Base-by-base conservation (phyloP, 2,888 invertebrate genomes). In the Plutella xylostella region DNA sequence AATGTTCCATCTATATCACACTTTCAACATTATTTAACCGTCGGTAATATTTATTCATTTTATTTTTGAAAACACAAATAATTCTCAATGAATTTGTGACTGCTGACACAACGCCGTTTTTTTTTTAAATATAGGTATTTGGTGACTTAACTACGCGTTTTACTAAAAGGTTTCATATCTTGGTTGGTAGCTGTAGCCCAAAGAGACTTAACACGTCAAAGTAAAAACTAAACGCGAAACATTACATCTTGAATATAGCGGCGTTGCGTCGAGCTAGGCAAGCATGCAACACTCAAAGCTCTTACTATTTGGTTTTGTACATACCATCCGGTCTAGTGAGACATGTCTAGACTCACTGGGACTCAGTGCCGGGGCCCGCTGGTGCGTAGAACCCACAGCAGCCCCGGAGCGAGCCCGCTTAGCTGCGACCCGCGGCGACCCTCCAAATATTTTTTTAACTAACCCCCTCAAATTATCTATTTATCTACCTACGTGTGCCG, bases 361-460 rank as follows among this genome's bases (percentile, higher is more conserved):
- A 50, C 52, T 55, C 50, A 47, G 48, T 53, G 48, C 48, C 48
- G 45, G 49, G 50, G 50, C 54, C 43, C 45, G 9, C 5, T 25
- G 5, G 25, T 9, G 9, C 25, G 5, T 25, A 7, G 9, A 25
- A 25, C 5, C 25, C 46, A 51, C 51, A 48, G 52, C 54, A 51
- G 49, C 48, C n/a, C n/a, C 47, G 52, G 55, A 52, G 51, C 48
- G 47, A 42, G 43, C 53, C 54, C 54, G 51, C 52, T 33, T 50
- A 58, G 56, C 46, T 48, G 56, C 60, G 66, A 68, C 65, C 70
- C 60, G 56, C 54, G 55, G 68, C 68, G 74, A 69, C 65, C 67
- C 57, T 49, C 72, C 72, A 72, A 76, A 76, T 75, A 72, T 74
- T 73, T 71, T 63, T 58, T 51, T 51, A 49, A 73, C 67, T 72